These are phyloP conservation scores for Rhinogobius similis DNA, from an alignment of 2,113 vertebrate species.

Conservation along the genomic window DNA sequence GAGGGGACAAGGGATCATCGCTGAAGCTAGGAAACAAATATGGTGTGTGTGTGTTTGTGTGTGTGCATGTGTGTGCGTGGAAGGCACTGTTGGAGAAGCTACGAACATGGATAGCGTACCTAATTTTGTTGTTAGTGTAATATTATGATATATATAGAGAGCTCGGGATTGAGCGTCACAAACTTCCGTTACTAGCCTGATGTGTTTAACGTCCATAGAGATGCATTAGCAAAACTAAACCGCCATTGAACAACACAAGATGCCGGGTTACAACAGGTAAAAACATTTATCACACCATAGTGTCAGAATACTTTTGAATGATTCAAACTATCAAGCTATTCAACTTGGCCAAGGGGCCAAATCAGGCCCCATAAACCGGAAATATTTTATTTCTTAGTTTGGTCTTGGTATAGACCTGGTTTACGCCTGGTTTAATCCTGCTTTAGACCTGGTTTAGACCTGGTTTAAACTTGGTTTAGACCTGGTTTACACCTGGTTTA, in stretches of 20 bases:
- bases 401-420: no score
- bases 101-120: neutral
- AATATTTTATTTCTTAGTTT: no score
- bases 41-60: slow-evolving; percentile 4
- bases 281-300: no score
- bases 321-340: no score
- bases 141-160: neutral
- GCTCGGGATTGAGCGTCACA: neutral
- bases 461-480: no score
- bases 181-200: neutral
- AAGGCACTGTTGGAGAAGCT: slow-evolving; percentile 10
- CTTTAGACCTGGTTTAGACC: no score
- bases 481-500: no score
- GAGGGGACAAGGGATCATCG: slow-evolving; percentile 18
- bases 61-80: neutral
- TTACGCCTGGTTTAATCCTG: no score
- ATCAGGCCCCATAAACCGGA: no score
- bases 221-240: neutral
- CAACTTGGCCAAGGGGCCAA: no score
- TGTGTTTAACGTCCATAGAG: neutral
- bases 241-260: neutral
- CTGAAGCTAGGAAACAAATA: slow-evolving; percentile 9
- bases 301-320: no score
- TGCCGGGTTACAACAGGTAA: neutral
- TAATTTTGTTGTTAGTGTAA: neutral